Evolutionary conservation across 2,113 vertebrate species (phyloP), one percentile per base, ranked within the genome.

Genomic region (Corythornis vintsioides): DNA sequence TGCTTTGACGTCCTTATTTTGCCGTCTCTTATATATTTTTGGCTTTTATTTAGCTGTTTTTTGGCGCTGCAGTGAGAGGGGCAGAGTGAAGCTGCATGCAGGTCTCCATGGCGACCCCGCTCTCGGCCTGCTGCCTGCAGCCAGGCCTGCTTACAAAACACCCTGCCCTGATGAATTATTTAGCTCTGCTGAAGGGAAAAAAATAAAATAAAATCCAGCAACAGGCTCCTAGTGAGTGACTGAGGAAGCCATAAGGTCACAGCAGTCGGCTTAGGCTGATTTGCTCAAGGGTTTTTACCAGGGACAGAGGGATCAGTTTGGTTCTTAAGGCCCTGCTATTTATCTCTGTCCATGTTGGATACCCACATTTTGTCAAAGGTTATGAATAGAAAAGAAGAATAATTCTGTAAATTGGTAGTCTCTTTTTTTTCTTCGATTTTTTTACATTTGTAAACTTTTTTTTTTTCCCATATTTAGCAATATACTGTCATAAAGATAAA

Each of bases 91-190:
- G 83, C 81, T 92, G 90, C 89, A 25, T 90, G 79, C 31, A 80
- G 93, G 91, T 98, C 96, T 97, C 97, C 96, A 98, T 97, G 94
- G 93, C 52, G 95, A 98, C 97, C 96, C 96, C 80, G 81, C 75
- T 82, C 83, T 96, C 97, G 96, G 96, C 95, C 94, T 67, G 88
- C 40, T 96, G 96, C 97, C 96, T 92, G 93, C 93, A 95, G 95
- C 75, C 90, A 96, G 91, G 93, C 92, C 93, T 83, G 88, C 82
- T 95, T 95, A 63, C 91, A 76, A 64, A 96, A 95, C 4, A 24
- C 90, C 79, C 10, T 91, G 91, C 88, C 95, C 88, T 89, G 73
- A 94, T 98, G 93, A 97, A 98, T 98, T 97, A 97, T 98, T 97
- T 97, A 98, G 95, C 61, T 89, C 70, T 83, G 21, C 85, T 88